These are phyloP conservation scores for Sebastes kiyomatsui DNA, from an alignment of 2,797 vertebrate genomes.

Conservation along the genomic window DNA sequence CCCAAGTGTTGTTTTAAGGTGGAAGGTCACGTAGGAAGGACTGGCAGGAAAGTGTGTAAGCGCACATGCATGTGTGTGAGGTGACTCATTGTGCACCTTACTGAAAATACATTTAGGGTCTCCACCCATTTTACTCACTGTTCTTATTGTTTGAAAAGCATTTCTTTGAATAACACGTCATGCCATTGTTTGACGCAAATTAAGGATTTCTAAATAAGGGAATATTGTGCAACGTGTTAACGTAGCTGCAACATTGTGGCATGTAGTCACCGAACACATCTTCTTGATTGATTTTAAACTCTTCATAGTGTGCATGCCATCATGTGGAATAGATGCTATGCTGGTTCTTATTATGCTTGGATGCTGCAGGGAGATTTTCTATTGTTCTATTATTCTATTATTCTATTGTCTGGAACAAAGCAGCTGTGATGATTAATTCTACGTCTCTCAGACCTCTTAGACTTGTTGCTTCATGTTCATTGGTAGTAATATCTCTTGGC, in stretches of 20 bases:
- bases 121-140: conserved; percentile 43
- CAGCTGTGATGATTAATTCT: conserved; percentile 8
- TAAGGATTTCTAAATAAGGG: neutral
- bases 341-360: neutral
- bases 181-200: conserved; percentile 3
- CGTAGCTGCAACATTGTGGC: neutral
- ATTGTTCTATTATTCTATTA: conserved; percentile 30
- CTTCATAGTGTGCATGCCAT: neutral
- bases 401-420: conserved; percentile 41
- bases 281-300: neutral
- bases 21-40: conserved; percentile 61
- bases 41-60: conserved; percentile 61
- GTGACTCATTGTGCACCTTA: conserved; percentile 41
- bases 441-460: neutral
- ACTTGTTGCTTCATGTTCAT: neutral
- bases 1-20: conserved; percentile 56
- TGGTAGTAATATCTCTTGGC: neutral
- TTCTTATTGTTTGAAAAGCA: conserved; percentile 10
- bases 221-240: neutral
- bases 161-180: conserved; percentile 11
- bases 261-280: neutral
- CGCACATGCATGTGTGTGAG: conserved; percentile 10
- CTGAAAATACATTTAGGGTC: conserved; percentile 49
- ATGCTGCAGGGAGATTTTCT: conserved; percentile 19
- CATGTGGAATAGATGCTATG: neutral